Evolutionary conservation across 2,797 vertebrate genomes (phyloP).

Genomic region (Poeciliopsis gracilis): DNA sequence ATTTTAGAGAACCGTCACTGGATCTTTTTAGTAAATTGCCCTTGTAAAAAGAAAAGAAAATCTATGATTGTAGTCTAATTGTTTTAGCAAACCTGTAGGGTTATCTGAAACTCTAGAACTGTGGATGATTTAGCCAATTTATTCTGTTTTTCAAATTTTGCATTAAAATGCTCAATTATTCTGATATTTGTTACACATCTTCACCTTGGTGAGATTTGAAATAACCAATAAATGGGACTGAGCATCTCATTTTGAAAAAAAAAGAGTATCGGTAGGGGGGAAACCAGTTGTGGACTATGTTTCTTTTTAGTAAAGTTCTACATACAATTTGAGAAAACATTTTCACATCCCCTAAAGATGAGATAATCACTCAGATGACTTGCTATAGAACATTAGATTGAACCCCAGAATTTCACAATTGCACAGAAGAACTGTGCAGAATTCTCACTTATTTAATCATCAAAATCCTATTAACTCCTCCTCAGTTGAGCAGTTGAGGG

Average conservation of each 20-base stretch:
- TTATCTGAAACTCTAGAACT: neutral
- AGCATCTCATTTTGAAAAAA: neutral
- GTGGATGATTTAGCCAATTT: neutral
- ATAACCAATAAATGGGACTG: neutral
- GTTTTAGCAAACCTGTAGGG: neutral
- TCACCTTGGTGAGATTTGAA: neutral
- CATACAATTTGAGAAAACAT: neutral
- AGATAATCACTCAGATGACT: conserved; percentile 1
- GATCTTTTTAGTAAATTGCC: neutral
- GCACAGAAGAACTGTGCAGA: conserved; percentile 26
- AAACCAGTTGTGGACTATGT: neutral
- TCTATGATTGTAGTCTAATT: neutral
- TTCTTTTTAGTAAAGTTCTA: neutral
- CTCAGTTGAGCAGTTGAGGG: conserved; percentile 39
- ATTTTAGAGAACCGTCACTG: neutral
- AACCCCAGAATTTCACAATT: conserved; percentile 4
- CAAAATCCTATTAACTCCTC: conserved; percentile 44
- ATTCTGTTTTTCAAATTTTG: neutral
- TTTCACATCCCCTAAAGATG: neutral
- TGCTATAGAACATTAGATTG: conserved; percentile 8
- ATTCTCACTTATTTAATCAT: conserved; percentile 38
- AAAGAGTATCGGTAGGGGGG: neutral
- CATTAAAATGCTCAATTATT: neutral
- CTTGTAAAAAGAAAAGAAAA: neutral
- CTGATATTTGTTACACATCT: neutral